These are phyloP conservation scores for Gastrophryne carolinensis DNA, from an alignment of 2,797 vertebrate genomes.

Conservation along the genomic window DNA sequence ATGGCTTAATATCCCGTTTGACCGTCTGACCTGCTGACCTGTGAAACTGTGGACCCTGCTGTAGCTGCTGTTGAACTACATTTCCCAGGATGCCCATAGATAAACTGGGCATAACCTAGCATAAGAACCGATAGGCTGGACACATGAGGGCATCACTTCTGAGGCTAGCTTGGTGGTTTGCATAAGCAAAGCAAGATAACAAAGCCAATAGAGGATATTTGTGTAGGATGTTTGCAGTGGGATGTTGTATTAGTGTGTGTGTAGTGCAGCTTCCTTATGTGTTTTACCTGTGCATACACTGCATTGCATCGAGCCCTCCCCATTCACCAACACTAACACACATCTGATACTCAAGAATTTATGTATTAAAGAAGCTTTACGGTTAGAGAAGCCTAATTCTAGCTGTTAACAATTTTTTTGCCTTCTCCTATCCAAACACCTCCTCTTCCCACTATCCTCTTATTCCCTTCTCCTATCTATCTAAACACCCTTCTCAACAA, in stretches of 20 bases:
- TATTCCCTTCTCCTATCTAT: no score
- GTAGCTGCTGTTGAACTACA: not conserved
- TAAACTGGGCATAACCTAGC: not conserved
- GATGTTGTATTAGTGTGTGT: not conserved
- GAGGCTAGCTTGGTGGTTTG: not conserved
- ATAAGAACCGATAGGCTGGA: not conserved
- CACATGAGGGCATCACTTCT: not conserved
- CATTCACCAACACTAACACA: not conserved
- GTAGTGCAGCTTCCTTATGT: not conserved
- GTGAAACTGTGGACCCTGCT: not conserved
- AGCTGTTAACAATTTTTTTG: no score
- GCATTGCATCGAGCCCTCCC: constrained; percentile 7
- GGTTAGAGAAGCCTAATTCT: no score
- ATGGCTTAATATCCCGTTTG: not conserved
- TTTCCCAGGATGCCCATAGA: not conserved
- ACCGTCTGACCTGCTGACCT: not conserved
- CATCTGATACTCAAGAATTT: no score
- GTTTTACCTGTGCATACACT: constrained; percentile 17
- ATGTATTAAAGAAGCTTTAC: no score
- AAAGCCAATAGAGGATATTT: not conserved
- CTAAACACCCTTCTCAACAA: no score
- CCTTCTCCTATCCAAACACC: no score
- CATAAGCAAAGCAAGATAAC: not conserved
- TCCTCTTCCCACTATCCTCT: no score
- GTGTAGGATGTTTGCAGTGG: not conserved